Evolutionary conservation across 1,140 invertebrate species (phyloP).

Genomic region (Atta colombica): DNA sequence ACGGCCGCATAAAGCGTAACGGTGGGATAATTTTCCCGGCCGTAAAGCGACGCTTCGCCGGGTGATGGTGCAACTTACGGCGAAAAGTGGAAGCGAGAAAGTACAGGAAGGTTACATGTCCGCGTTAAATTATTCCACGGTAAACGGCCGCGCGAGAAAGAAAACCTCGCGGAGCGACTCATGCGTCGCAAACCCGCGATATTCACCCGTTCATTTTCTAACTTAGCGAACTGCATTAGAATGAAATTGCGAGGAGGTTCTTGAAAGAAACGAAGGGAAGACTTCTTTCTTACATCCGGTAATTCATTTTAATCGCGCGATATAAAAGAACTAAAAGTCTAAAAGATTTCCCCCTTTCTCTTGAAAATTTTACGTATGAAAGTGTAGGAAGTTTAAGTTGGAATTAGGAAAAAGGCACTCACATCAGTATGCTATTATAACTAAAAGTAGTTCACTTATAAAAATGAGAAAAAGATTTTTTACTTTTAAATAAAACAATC

Average conservation of each 20-base stretch:
- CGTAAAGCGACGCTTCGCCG: slow-evolving; percentile 29
- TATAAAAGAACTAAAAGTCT: background rate
- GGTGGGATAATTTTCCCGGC: slow-evolving; percentile 47
- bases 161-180: background rate
- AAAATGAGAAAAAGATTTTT: background rate
- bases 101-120: background rate
- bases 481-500: background rate
- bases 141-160: slow-evolving; percentile 34
- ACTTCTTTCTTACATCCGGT: slow-evolving; percentile 13
- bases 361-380: background rate
- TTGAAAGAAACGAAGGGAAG: background rate
- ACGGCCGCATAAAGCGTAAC: slow-evolving; percentile 32
- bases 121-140: slow-evolving; percentile 34
- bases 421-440: background rate
- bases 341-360: background rate
- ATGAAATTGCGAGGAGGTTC: background rate
- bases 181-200: background rate
- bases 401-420: background rate
- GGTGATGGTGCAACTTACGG: slow-evolving; percentile 31
- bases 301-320: slow-evolving; percentile 13
- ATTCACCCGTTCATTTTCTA: slow-evolving; percentile 19
- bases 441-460: background rate
- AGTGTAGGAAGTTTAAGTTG: background rate
- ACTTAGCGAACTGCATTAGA: slow-evolving; percentile 16
- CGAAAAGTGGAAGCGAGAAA: slow-evolving; percentile 42